Evolutionary conservation across 2,888 invertebrate species (phyloP), one percentile per base, ranked within the genome.

Genomic region (Craniophora ligustri): DNA sequence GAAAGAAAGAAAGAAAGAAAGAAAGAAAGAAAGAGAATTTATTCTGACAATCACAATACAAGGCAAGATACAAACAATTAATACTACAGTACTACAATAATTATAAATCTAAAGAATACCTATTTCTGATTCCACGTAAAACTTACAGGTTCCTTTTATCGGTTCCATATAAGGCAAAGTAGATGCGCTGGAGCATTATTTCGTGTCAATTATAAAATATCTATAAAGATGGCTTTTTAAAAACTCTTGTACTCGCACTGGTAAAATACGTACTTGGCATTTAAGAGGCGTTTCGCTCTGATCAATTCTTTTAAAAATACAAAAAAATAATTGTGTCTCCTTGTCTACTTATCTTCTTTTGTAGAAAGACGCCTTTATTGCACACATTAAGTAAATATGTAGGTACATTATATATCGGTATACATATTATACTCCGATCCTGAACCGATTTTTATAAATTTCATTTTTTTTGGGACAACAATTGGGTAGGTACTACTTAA

Each of bases 151-250:
- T 3, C 23, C 5, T 26, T 15, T 53, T 54, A 63, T 61, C 38
- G 15, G 39, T 16, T 14, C 63, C 56, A 30, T 67, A 45, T 30
- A 67, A 5, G 16, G 47, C 5, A 8, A 13, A 2, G 2, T 34
- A 13, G 16, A 32, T 15, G 32, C 16, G n/a, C 11, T 41, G 45
- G 44, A 39, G 32, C 34, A 50, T 47, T 40, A 51, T 48, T 47
- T 34, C 32, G 13, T 23, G 42, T 55, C 60, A 67, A 66, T 70
- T 67, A 67, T 46, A 66, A 66, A 69, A 69, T 42, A 54, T 10
- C 13, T 36, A 70, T 49, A 49, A 38, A 50, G 58, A 50, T 45
- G 36, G 16, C 21, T 49, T 34, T 41, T 46, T 14, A 19, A 44
- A 48, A 50, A 49, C 18, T 8, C 34, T 34, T 15, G 31, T 14